A percentile compares a stretch with the other conserved stretches of the same genome.
These are phyloP conservation scores for Ctenopoma multispine DNA, from an alignment of 2,797 vertebrate species.

Conservation along the genomic window DNA sequence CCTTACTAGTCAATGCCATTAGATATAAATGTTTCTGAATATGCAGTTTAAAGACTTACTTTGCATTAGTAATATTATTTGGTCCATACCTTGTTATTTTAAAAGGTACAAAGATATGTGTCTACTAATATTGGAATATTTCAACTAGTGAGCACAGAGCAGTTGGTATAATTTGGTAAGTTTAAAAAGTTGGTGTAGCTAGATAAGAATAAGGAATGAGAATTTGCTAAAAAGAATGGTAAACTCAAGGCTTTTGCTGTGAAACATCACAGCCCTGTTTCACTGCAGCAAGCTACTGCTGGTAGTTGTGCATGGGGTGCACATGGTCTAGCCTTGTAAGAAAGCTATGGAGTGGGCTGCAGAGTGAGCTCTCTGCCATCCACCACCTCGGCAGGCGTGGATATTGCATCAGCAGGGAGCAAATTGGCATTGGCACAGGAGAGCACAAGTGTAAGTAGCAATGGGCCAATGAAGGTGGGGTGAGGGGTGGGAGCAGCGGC, in stretches of 20 bases:
- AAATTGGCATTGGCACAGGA: conserved; percentile 54
- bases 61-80: conserved; percentile 7
- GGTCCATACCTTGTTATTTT: conserved; percentile 11
- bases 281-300: conserved; percentile 46
- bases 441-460: conserved; percentile 68
- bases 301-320: conserved; percentile 31
- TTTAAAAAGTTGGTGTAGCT: conserved; percentile 1
- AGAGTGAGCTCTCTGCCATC: conserved; percentile 52
- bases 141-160: conserved; percentile 12
- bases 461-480: conserved; percentile 77
- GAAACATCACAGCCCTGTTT: conserved; percentile 31
- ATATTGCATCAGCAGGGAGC: conserved; percentile 52
- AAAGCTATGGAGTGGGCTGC: conserved; percentile 58
- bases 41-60: conserved; percentile 10
- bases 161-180: conserved; percentile 1
- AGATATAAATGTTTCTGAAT: conserved; percentile 3
- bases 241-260: conserved; percentile 36
- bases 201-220: conserved; percentile 36
- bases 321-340: conserved; percentile 38
- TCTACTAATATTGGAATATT: background rate
- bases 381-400: conserved; percentile 45
- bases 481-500: conserved; percentile 70
- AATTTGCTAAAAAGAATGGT: conserved; percentile 58
- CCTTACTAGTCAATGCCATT: background rate
- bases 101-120: conserved; percentile 1